Evolutionary conservation across 2,797 vertebrate genomes (phyloP).

Genomic region (Arctocebus calabarensis): DNA sequence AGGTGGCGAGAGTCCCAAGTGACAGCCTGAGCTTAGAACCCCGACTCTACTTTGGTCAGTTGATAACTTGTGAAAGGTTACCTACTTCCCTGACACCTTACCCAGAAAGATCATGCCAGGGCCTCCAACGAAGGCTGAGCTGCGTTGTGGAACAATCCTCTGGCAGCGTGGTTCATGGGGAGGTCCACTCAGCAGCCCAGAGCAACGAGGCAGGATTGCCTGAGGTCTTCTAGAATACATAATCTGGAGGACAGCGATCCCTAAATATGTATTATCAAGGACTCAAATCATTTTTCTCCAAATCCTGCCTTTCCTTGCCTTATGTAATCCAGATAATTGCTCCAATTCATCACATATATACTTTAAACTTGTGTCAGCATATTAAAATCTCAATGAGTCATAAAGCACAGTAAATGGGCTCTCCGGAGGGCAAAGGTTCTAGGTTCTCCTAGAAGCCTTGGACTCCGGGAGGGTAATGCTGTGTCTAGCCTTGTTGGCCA

Average conservation of each 20-base stretch:
- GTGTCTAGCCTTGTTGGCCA: not conserved
- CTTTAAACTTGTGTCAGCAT: not conserved
- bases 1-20: not conserved
- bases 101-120: not conserved
- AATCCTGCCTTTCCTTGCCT: not conserved
- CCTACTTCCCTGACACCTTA: not conserved
- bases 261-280: not conserved
- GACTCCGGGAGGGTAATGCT: not conserved
- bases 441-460: slow-evolving; percentile 25
- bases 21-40: not conserved
- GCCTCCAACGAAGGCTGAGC: not conserved
- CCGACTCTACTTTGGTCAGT: not conserved
- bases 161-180: not conserved
- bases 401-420: not conserved
- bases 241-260: not conserved
- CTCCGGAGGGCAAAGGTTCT: not conserved
- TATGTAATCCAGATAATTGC: not conserved
- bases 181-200: not conserved
- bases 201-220: not conserved
- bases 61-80: not conserved
- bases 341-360: not conserved
- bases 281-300: not conserved
- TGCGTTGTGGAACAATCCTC: not conserved
- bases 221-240: not conserved
- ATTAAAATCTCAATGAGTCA: slow-evolving; percentile 6